These are phyloP conservation scores for Cyclura pinguis DNA, from an alignment of 2,797 vertebrate species.

Conservation along the genomic window DNA sequence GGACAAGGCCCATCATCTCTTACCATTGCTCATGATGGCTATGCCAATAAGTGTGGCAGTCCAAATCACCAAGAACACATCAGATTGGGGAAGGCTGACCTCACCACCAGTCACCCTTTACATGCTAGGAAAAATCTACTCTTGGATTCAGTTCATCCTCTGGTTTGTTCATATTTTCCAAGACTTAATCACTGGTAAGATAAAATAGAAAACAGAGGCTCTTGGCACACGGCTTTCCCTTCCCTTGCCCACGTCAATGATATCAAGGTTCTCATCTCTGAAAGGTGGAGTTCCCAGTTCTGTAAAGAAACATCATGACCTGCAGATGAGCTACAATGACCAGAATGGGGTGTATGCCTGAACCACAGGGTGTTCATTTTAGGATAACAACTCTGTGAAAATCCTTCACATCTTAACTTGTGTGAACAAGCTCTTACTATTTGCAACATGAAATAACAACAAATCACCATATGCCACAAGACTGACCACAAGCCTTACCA, in stretches of 20 bases:
- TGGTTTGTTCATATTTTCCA: background rate
- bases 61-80: background rate
- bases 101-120: background rate
- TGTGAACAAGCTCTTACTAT: background rate
- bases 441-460: background rate
- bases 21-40: background rate
- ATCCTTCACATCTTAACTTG: background rate
- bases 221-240: background rate
- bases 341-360: background rate
- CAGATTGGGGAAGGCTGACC: background rate
- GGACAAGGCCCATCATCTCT: background rate
- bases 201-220: background rate
- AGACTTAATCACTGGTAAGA: background rate
- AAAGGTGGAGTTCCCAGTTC: background rate
- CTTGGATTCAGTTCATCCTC: background rate
- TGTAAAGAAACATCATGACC: background rate
- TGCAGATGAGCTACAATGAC: background rate
- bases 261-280: background rate
- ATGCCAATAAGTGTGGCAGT: background rate
- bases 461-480: background rate
- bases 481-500: background rate
- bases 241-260: no score
- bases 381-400: background rate
- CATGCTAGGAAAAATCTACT: no score
- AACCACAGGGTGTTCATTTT: background rate